Conservation (phyloP, 2,888 invertebrate species). For the Drosophila acutilabella region DNA sequence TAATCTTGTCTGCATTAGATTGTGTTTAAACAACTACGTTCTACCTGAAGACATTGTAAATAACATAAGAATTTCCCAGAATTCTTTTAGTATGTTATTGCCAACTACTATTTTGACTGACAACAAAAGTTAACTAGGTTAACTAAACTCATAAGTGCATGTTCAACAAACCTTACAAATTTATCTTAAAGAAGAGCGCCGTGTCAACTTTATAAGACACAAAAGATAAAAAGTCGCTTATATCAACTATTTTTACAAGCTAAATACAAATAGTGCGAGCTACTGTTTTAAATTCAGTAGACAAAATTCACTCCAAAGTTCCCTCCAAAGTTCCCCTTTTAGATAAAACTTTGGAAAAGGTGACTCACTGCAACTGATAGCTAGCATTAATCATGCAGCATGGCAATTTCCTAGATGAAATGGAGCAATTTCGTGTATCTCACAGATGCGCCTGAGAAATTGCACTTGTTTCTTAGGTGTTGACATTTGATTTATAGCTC, state of each 20-base stretch:
- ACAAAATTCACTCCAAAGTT: conserved; percentile 9
- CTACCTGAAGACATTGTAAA: neutral
- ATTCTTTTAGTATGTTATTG: too few species aligned
- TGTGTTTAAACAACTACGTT: neutral
- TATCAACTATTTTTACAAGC: too few species aligned
- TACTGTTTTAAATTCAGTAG: too few species aligned
- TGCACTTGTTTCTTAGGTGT: conserved; percentile 36
- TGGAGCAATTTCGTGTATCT: conserved; percentile 7
- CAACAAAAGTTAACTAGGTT: too few species aligned
- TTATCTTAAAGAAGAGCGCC: too few species aligned
- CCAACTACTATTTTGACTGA: too few species aligned
- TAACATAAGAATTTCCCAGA: neutral
- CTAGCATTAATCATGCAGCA: conserved; percentile 41
- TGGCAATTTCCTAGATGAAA: conserved; percentile 46
- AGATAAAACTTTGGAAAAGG: conserved; percentile 2
- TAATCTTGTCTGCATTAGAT: conserved; percentile 10
- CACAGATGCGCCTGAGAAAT: conserved; percentile 47
- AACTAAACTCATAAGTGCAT: too few species aligned
- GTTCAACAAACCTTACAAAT: too few species aligned
- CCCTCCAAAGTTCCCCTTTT: neutral
- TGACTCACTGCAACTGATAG: conserved; percentile 40
- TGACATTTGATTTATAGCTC: conserved; percentile 54
- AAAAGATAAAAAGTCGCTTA: too few species aligned
- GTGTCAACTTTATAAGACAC: too few species aligned
- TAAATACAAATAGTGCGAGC: too few species aligned